Percentiles rank a stretch among this genome's conserved stretches.
These are phyloP conservation scores for Automeris io DNA, from an alignment of 2,888 invertebrate species.

Conservation along the genomic window DNA sequence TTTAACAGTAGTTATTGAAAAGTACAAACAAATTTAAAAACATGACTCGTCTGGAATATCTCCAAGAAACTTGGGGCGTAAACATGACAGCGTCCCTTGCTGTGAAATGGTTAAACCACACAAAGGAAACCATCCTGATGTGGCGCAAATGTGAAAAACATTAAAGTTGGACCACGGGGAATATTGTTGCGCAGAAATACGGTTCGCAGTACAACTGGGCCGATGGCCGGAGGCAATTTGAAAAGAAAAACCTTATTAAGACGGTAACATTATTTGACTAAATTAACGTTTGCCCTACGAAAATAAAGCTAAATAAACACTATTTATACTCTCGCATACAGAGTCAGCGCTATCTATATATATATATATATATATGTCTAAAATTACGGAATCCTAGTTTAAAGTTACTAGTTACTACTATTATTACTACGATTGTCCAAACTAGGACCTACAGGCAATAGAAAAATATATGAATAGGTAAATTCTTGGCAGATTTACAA, in stretches of 20 bases:
- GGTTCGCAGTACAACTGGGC: constrained; percentile 5
- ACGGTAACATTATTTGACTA: constrained; percentile 1
- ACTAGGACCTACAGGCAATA: too few relatives aligned
- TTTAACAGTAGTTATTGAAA: too few relatives aligned
- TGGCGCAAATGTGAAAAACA: constrained; percentile 27
- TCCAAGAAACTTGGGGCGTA: constrained; percentile 56
- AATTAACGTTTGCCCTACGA: not conserved
- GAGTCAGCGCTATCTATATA: too few relatives aligned
- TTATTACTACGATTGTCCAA: too few relatives aligned
- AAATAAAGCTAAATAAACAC: too few relatives aligned
- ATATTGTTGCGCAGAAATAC: constrained; percentile 5
- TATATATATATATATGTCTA: too few relatives aligned
- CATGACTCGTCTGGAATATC: constrained; percentile 44
- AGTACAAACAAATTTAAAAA: constrained; percentile 42
- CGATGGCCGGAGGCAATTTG: constrained; percentile 6
- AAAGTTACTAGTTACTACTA: too few relatives aligned
- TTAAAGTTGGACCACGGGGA: constrained; percentile 26
- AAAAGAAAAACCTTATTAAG: constrained; percentile 5
- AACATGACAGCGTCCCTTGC: constrained; percentile 49
- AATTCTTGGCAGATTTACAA: too few relatives aligned
- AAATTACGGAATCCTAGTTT: too few relatives aligned
- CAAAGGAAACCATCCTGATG: constrained; percentile 18
- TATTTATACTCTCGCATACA: too few relatives aligned
- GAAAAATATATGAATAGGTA: too few relatives aligned
- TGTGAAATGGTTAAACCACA: constrained; percentile 32